Evolutionary conservation across 2,113 vertebrate genomes (phyloP), one percentile per base, ranked within the genome.

Genomic region (Ptyas mucosa): DNA sequence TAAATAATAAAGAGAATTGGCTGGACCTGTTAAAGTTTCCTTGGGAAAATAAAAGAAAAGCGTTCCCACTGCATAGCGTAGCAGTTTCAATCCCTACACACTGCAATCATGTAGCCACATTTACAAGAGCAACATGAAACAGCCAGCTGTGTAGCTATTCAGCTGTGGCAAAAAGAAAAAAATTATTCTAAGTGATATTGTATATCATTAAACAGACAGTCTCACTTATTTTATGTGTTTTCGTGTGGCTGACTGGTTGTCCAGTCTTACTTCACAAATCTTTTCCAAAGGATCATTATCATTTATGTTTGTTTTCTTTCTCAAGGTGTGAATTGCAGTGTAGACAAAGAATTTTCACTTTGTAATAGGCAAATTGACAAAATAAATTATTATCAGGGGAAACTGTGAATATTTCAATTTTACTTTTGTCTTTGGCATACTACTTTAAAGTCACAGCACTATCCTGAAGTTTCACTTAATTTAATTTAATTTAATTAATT

Each of bases 1-100:
- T n/a, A 92, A 49, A 89, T 85, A 39, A 29, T 90, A 87, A 89
- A 69, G n/a, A 8, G 46, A 86, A 58, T 24, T 89, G 75, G 54
- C 57, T 43, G 85, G 29, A 85, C 6, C 39, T 39, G 46, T 46
- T 52, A 46, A 23, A 86, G 85, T 90, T 81, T 93, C 75, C 88
- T 89, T 93, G 92, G 54, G 92, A 90, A 90, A 90, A 86, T 49
- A 61, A 86, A 93, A 86, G 53, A 90, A 15, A 43, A 90, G 54
- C 20, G 54, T 93, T 93, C 92, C 69, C 69, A 90, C 75, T n/a
- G 18, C 58, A 81, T 1, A 86, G 43, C 61, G n/a, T 18, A 92
- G 81, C 29, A 86, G 75, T 39, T 90, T 86, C 88, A 90, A 58
- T 12, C 69, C 12, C 69, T 93, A 93, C 89, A 88, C 87, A 92